Base-by-base conservation (phyloP, 2,113 vertebrate species). In the Scalopus aquaticus region DNA sequence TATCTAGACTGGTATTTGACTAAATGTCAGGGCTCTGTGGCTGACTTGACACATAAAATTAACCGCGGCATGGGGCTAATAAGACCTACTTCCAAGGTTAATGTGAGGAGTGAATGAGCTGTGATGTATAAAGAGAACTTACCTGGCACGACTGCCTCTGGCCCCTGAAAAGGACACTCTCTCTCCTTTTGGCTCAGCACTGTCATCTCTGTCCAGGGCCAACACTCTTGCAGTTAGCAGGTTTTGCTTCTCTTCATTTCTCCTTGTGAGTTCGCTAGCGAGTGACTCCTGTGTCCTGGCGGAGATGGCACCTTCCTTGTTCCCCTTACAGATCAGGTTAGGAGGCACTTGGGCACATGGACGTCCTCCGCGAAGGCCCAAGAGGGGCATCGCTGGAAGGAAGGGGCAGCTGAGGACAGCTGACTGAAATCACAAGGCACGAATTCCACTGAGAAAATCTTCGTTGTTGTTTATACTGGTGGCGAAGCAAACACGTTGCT, bases 401-500 rank as follows among this genome's bases (percentile, higher is more conserved):
- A 28, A 65, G n/a, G 82, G 60, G 62, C 15, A 3, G 81, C 69
- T 44, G 94, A 92, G 95, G 94, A 93, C 82, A 86, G 96, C 96
- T 78, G 95, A 94, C 97, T 95, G 97, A 87, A 97, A 97, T 89
- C 76, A 1, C 95, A 92, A 91, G 98, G 98, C 96, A 92, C 93
- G 90, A 95, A 73, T 93, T 95, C 95, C 74, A 93, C 70, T 22
- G 60, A 95, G 96, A 86, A 80, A 56, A 91, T 95, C 93, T 91
- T 65, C 85, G 87, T 67, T 94, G 82, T 51, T 96, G 93, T 88
- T 96, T 96, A 89, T 96, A 94, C 97, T 97, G 56, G 42, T 89
- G 97, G 88, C 94, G 97, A 93, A 97, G 92, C 98, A 97, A 97
- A 97, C 81, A 90, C 93, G 86, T 89, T 93, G 93, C 96, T 97